Evolutionary conservation across 1,140 invertebrate genomes (phyloP).

Genomic region (Atta texana): DNA sequence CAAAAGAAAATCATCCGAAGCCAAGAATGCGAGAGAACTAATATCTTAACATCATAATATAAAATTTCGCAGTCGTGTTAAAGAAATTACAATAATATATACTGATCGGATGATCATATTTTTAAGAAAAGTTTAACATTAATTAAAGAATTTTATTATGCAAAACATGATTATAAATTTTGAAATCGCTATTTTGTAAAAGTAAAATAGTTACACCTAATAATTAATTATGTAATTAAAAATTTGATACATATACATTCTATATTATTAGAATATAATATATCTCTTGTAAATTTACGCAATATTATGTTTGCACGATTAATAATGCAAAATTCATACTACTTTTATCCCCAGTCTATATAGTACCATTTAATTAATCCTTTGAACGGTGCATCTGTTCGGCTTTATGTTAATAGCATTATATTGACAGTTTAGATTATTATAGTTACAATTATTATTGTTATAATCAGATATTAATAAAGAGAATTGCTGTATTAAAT

Average conservation of each 20-base stretch:
- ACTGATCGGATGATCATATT: neutral
- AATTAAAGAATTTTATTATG: neutral
- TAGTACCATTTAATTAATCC: slow-evolving; percentile 50
- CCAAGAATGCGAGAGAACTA: no score
- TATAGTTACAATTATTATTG: slow-evolving; percentile 9
- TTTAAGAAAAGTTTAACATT: neutral
- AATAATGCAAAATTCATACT: slow-evolving; percentile 35
- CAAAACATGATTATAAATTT: neutral
- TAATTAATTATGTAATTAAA: slow-evolving; percentile 13
- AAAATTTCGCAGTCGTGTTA: no score
- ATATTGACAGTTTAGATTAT: slow-evolving; percentile 31
- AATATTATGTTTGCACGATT: slow-evolving; percentile 27
- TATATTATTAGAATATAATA: neutral
- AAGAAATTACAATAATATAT: no score
- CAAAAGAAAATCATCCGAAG: no score
- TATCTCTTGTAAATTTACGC: slow-evolving; percentile 24
- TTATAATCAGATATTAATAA: slow-evolving; percentile 7
- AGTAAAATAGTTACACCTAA: neutral
- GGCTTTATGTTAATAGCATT: slow-evolving; percentile 15
- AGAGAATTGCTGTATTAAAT: slow-evolving; percentile 9
- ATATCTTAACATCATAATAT: no score
- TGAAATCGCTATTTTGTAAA: neutral
- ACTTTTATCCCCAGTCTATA: neutral
- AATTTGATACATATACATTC: neutral
- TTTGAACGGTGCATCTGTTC: slow-evolving; percentile 28